phyloP scores from a whole-genome alignment of 2,797 vertebrate genomes.

The Halcyon chelicuti region DNA sequence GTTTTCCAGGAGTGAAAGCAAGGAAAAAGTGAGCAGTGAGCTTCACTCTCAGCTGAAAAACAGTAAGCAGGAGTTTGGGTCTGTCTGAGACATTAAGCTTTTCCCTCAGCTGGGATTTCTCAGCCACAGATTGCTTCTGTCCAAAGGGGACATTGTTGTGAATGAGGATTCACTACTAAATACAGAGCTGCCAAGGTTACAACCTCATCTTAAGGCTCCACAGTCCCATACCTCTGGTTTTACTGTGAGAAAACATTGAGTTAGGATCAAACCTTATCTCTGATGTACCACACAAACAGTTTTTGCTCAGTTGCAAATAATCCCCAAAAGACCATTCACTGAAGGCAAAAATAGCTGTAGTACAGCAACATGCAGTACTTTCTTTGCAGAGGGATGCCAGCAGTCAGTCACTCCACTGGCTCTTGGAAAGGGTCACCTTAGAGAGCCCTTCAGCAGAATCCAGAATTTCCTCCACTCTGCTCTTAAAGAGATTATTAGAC shows the following conservation, averaged over 20 bases:
- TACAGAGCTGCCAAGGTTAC: neutral
- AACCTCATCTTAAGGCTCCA: neutral
- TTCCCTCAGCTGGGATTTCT: neutral
- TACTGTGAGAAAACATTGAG: neutral
- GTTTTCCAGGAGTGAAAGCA: neutral
- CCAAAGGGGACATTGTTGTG: neutral
- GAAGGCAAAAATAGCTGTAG: neutral
- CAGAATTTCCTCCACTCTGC: neutral
- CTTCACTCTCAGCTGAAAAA: neutral
- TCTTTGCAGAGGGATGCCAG: fast-evolving
- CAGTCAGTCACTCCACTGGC: neutral
- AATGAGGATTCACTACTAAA: neutral
- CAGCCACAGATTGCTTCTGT: neutral
- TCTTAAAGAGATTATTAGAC: neutral
- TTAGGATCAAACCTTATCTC: neutral
- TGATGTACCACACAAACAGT: neutral
- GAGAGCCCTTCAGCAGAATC: neutral
- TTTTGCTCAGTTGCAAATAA: neutral
- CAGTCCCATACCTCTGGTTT: neutral
- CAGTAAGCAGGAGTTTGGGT: neutral
- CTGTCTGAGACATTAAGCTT: neutral
- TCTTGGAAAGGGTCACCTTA: neutral
- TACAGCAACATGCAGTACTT: neutral
- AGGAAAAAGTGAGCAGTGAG: neutral
- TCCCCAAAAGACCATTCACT: neutral